These are phyloP conservation scores for Tortrix viridana DNA, from an alignment of 2,888 invertebrate species.

Conservation along the genomic window DNA sequence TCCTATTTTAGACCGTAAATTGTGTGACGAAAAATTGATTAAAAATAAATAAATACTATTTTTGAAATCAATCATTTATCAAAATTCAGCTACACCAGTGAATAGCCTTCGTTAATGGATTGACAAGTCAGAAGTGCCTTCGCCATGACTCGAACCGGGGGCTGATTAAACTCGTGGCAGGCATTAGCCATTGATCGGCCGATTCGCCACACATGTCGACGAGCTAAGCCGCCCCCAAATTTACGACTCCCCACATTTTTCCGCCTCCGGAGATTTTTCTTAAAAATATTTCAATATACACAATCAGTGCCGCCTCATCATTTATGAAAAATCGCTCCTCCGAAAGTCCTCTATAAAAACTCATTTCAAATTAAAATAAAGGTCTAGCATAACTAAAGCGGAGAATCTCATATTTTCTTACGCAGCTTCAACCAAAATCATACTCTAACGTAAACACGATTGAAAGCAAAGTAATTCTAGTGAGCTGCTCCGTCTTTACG, in stretches of 20 bases:
- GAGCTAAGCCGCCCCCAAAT: constrained; percentile 65
- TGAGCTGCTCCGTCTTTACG: constrained; percentile 55
- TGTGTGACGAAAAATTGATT: no score
- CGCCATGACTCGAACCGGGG: constrained; percentile 48
- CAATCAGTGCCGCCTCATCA: constrained; percentile 82
- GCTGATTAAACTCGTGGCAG: constrained; percentile 58
- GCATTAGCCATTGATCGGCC: constrained; percentile 63
- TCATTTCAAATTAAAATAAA: constrained; percentile 84
- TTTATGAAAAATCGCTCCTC: constrained; percentile 82
- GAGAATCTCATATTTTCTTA: constrained; percentile 60
- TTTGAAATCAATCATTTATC: no score
- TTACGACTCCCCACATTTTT: constrained; percentile 72
- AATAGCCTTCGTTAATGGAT: constrained; percentile 15
- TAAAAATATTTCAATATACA: constrained; percentile 79
- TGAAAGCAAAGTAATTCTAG: constrained; percentile 49
- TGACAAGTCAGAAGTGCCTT: constrained; percentile 14
- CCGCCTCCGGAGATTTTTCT: constrained; percentile 66
- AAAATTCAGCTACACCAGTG: constrained; percentile 1
- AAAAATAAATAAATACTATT: no score
- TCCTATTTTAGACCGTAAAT: no score
- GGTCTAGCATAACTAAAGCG: constrained; percentile 75
- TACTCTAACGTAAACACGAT: constrained; percentile 46
- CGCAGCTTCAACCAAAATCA: constrained; percentile 46
- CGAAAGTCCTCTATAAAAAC: constrained; percentile 80
- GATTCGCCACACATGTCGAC: constrained; percentile 80